Conservation (phyloP, 2,113 vertebrate genomes). For the Vanacampus margaritifer region DNA sequence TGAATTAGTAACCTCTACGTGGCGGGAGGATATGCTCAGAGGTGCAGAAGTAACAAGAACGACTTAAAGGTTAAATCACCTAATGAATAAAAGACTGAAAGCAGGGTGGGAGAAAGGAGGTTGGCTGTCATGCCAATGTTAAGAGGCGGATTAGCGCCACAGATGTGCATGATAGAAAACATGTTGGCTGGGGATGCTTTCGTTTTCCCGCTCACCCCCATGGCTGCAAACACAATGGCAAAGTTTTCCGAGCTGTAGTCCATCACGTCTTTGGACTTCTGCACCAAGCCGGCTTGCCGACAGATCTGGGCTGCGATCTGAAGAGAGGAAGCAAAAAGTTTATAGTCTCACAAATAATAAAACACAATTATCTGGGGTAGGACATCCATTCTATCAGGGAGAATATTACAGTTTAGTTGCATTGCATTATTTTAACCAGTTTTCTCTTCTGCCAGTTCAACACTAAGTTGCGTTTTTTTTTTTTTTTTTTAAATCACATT, state of each 20-base stretch:
- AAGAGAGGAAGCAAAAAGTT: neutral
- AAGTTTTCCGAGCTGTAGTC: constrained; percentile 80
- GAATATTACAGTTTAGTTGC: neutral
- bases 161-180: constrained; percentile 11
- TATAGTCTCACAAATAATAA: neutral
- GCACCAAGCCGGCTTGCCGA: constrained; percentile 78
- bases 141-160: constrained; percentile 51
- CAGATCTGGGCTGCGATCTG: constrained; percentile 83
- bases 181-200: neutral
- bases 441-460: too few relatives aligned
- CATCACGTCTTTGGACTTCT: constrained; percentile 80
- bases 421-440: too few relatives aligned
- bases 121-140: constrained; percentile 52
- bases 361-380: too few relatives aligned
- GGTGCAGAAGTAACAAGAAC: constrained; percentile 61
- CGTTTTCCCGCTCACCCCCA: constrained; percentile 70
- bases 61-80: constrained; percentile 67
- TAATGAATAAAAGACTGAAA: constrained; percentile 55
- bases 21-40: constrained; percentile 51
- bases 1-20: constrained; percentile 58
- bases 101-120: constrained; percentile 22
- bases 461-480: too few relatives aligned
- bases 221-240: constrained; percentile 80
- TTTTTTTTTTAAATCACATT: too few relatives aligned
- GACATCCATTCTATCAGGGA: neutral